Evolutionary conservation across 1,140 invertebrate species (phyloP).

Genomic region (Polypedilum vanderplanki): DNA sequence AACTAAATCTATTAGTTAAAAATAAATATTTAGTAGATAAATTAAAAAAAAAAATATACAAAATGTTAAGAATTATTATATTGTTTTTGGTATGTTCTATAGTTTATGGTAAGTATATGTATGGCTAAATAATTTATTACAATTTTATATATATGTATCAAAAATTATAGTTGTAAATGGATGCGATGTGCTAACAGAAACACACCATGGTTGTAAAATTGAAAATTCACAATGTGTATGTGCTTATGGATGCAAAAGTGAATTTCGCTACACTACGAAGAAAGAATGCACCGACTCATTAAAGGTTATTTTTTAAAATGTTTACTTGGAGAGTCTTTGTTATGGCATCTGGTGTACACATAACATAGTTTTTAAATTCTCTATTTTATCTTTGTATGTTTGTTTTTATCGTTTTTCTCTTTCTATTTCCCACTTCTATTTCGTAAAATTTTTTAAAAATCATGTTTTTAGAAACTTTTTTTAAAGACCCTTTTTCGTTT

Average conservation of each 20-base stretch:
- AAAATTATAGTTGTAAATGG: not conserved
- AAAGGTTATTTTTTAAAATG: conserved; percentile 41
- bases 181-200: conserved; percentile 33
- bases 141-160: not conserved
- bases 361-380: not conserved
- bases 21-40: not conserved
- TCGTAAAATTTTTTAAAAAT: not conserved
- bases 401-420: conserved; percentile 26
- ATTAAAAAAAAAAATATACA: not conserved
- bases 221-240: conserved; percentile 47
- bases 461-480: not conserved
- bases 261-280: conserved; percentile 47
- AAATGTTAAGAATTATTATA: not conserved
- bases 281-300: conserved; percentile 47
- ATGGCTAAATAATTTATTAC: not conserved
- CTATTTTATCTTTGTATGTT: conserved; percentile 29
- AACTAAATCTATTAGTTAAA: not conserved
- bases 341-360: not conserved
- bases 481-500: not conserved
- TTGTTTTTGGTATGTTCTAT: not conserved
- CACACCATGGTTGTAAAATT: conserved; percentile 50
- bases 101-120: not conserved
- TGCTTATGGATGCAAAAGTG: conserved; percentile 49
- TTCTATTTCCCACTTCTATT: conserved; percentile 29
- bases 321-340: conserved; percentile 7